Base-by-base conservation (phyloP, 2,113 vertebrate species). In the Leiothrix lutea region DNA sequence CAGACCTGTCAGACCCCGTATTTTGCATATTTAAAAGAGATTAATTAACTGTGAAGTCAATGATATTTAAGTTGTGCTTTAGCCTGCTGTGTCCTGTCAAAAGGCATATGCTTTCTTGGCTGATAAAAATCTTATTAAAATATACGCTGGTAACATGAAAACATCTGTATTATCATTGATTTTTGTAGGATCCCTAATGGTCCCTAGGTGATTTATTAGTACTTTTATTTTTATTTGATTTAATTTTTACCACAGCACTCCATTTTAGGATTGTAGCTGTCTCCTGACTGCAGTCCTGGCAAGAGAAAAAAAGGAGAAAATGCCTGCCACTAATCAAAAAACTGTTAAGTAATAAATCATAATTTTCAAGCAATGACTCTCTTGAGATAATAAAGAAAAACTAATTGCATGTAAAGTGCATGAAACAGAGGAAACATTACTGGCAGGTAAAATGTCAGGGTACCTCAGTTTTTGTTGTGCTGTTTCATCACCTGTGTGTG, bases 401-500 rank as follows among this genome's bases (percentile, higher is more conserved):
- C 1, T 50, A 48, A 53, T 70, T 78, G 5, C 6, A 5, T 38
- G 4, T 48, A 65, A 84, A 26, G 28, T 73, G 17, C 5, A 8
- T n/a, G 17, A 6, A 36, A 29, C 12, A 42, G 40, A 28, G 0
- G 0, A 54, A 54, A 36, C 48, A 26, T 54, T 67, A 26, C 17
- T 45, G 40, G 20, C 62, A 88, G 4, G 15, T 44, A 44, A 44
- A 44, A 44, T 2, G 2, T 44, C 53, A 67, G 11, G 13, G 4
- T 17, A 9, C 10, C 13, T 57, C 31, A 31, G 24, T 9, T 77
- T 60, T 53, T 60, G 26, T 29, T 64, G 19, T 56, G 24, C n/a
- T 77, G 2, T 54, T 74, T 8, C 5, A 26, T 60, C n/a, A 22
- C n/a, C 24, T 45, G 8, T 47, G 44, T 21, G 5, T 60, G n/a